Evolutionary conservation across 2,888 invertebrate genomes (phyloP).

Genomic region (Monopis laevigella): DNA sequence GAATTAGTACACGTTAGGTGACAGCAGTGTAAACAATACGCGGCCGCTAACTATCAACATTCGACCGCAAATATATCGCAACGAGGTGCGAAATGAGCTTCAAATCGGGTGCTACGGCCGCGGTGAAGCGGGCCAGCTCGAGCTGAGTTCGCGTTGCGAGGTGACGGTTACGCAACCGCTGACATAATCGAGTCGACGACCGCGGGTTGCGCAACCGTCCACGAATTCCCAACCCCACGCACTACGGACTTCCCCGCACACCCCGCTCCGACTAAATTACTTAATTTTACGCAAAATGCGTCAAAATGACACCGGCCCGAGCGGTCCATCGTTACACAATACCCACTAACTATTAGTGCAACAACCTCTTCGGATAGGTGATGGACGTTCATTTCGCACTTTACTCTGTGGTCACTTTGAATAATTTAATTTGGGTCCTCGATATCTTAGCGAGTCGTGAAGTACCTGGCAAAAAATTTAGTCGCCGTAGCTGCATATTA

Average conservation of each 20-base stretch:
- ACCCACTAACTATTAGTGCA: slow-evolving; percentile 49
- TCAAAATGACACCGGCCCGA: slow-evolving; percentile 56
- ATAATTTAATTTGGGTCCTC: neutral
- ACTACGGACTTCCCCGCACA: slow-evolving; percentile 37
- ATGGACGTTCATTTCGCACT: slow-evolving; percentile 6
- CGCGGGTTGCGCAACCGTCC: slow-evolving; percentile 57
- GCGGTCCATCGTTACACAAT: slow-evolving; percentile 37
- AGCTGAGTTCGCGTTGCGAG: slow-evolving; percentile 54
- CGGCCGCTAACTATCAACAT: slow-evolving; percentile 40
- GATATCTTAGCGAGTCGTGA: neutral
- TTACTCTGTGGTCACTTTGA: neutral
- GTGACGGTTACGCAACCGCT: slow-evolving; percentile 62
- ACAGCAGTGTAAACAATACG: slow-evolving; percentile 4
- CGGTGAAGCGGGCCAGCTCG: slow-evolving; percentile 4
- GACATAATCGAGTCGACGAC: slow-evolving; percentile 67
- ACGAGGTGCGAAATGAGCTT: slow-evolving; percentile 56
- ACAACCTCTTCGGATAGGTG: slow-evolving; percentile 36
- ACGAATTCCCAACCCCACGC: slow-evolving; percentile 60
- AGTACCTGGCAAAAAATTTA: neutral
- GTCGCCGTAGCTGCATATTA: slow-evolving; percentile 1
- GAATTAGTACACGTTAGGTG: slow-evolving; percentile 5
- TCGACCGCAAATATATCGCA: slow-evolving; percentile 42
- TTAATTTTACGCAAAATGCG: slow-evolving; percentile 59
- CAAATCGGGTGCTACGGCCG: slow-evolving; percentile 38
- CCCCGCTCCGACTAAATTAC: slow-evolving; percentile 42